These are phyloP conservation scores for Umimayanthus kanabou DNA, from an alignment of 92 coral and sea anemone genomes.

Conservation along the genomic window DNA sequence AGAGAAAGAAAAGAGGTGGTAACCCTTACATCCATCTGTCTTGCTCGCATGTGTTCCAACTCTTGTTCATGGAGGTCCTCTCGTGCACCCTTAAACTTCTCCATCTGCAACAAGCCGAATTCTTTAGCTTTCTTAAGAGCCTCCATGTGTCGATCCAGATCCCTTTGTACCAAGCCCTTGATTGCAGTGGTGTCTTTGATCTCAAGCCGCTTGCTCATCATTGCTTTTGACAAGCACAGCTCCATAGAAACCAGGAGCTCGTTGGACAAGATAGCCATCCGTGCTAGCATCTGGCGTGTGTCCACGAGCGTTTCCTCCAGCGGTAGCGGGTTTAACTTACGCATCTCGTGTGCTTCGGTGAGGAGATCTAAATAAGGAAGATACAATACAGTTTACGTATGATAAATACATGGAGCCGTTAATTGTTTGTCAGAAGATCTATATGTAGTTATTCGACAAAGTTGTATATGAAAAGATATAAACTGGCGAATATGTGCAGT, in stretches of 20 bases:
- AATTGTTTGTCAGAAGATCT: too few relatives aligned
- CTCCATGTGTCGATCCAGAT: constrained; percentile 63
- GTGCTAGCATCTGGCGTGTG: constrained; percentile 77
- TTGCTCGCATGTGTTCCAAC: constrained; percentile 59
- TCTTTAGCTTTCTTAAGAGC: constrained; percentile 71
- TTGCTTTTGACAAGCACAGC: constrained; percentile 77
- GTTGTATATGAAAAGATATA: too few relatives aligned
- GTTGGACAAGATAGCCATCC: constrained; percentile 89
- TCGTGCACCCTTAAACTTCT: constrained; percentile 61
- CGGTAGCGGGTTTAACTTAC: constrained; percentile 72
- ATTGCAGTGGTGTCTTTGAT: constrained; percentile 68
- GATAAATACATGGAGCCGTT: too few relatives aligned
- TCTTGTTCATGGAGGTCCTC: constrained; percentile 68
- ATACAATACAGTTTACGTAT: too few relatives aligned
- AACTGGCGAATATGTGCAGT: too few relatives aligned
- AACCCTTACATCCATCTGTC: constrained; percentile 67
- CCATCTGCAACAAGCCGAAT: constrained; percentile 59
- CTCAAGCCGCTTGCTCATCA: constrained; percentile 87
- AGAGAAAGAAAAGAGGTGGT: background rate
- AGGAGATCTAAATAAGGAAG: constrained; percentile 55
- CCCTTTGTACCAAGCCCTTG: constrained; percentile 37
- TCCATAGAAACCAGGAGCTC: constrained; percentile 90
- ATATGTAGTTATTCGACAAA: too few relatives aligned
- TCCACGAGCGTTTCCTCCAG: constrained; percentile 90
- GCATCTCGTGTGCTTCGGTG: constrained; percentile 81